These are phyloP conservation scores for Thelaira solivaga DNA, from an alignment of 2,888 invertebrate genomes.

Conservation along the genomic window DNA sequence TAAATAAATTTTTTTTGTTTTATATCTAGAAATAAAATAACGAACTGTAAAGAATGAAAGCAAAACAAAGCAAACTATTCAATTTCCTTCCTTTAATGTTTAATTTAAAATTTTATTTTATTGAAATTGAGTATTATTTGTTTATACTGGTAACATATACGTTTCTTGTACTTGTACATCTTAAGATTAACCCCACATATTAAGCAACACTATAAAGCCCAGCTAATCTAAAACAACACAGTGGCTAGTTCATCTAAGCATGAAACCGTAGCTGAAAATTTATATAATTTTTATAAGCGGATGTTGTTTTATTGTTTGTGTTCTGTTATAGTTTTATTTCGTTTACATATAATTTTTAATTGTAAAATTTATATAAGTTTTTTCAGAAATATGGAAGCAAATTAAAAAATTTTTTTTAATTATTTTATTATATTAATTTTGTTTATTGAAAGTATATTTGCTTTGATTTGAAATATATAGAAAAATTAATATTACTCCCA, in stretches of 20 bases:
- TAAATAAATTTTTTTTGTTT: constrained; percentile 29
- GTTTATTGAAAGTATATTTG: too few species aligned
- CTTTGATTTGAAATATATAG: too few species aligned
- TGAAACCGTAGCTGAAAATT: constrained; percentile 28
- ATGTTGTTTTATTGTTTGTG: constrained; percentile 17
- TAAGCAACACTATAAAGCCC: constrained; percentile 1
- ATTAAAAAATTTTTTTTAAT: too few species aligned
- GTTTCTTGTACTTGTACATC: not conserved
- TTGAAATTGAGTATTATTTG: constrained; percentile 33
- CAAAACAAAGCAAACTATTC: constrained; percentile 16
- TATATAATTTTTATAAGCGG: constrained; percentile 34
- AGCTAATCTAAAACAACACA: constrained; percentile 25
- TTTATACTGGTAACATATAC: constrained; percentile 7
- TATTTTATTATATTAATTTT: too few species aligned
- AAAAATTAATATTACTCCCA: too few species aligned
- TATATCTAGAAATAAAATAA: too few species aligned
- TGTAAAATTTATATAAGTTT: too few species aligned
- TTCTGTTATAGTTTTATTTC: not conserved
- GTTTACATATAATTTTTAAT: not conserved
- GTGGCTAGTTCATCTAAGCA: constrained; percentile 28
- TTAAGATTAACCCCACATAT: constrained; percentile 34
- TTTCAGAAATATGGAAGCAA: too few species aligned
- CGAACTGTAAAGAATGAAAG: not conserved
- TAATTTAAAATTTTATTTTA: constrained; percentile 37
- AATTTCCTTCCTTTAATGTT: constrained; percentile 52